These are phyloP conservation scores for Drosophila ananassae DNA, from an alignment of 1,140 invertebrate species.

Conservation along the genomic window DNA sequence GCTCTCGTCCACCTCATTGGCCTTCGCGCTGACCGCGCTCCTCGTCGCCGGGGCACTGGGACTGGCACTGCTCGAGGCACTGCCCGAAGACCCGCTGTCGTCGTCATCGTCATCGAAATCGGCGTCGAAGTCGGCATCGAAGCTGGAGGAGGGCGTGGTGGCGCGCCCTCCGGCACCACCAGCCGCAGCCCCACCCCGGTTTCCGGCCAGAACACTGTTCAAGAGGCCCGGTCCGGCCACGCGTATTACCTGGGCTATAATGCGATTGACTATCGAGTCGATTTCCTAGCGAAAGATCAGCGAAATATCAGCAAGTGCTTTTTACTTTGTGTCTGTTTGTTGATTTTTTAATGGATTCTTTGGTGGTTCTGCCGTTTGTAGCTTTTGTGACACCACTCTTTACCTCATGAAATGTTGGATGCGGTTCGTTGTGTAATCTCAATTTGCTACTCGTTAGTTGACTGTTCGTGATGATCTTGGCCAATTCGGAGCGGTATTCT, in stretches of 20 bases:
- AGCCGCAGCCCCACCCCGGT: conserved; percentile 55
- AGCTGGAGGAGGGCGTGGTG: conserved; percentile 56
- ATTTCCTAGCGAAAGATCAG: conserved; percentile 87
- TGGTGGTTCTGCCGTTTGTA: conserved; percentile 25
- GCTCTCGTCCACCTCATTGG: conserved; percentile 43
- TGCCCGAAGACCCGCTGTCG: background rate
- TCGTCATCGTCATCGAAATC: conserved; percentile 67
- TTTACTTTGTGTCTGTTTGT: conserved; percentile 5
- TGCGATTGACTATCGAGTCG: conserved; percentile 90
- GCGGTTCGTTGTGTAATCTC: conserved; percentile 9
- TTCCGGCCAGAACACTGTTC: conserved; percentile 71
- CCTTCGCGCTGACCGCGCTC: conserved; percentile 10
- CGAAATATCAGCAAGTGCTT: conserved; percentile 29
- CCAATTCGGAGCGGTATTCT: conserved; percentile 37
- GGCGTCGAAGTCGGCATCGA: conserved; percentile 79
- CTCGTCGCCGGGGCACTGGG: conserved; percentile 8
- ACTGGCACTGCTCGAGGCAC: conserved; percentile 14
- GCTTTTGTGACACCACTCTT: conserved; percentile 7
- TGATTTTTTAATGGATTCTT: conserved; percentile 9
- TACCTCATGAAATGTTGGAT: conserved; percentile 26
- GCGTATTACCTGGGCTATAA: conserved; percentile 88
- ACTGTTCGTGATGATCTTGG: conserved; percentile 22
- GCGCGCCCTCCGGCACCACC: conserved; percentile 43
- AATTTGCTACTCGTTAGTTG: conserved; percentile 24
- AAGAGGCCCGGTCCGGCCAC: conserved; percentile 88